Evolutionary conservation across 1,140 invertebrate species (phyloP).

Genomic region (Nasonia vitripennis): DNA sequence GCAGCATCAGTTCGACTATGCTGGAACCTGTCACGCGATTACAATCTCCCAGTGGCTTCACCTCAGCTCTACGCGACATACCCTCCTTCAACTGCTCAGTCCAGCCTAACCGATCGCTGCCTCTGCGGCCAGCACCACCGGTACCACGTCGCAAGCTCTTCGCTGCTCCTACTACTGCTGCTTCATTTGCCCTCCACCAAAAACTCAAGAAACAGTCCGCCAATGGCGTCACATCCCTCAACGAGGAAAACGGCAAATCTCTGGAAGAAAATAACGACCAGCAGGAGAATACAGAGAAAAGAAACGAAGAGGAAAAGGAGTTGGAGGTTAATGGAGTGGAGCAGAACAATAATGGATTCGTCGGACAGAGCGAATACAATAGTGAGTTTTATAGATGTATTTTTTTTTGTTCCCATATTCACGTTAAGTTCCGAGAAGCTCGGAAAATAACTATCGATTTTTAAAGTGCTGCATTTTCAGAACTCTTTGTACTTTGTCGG

Average conservation of each 20-base stretch:
- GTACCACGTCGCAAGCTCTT: constrained; percentile 34
- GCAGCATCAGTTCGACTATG: constrained; percentile 23
- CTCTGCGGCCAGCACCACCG: constrained; percentile 63
- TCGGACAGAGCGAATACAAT: neutral
- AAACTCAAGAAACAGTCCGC: neutral
- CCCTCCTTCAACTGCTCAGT: constrained; percentile 50
- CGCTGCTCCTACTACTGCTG: neutral
- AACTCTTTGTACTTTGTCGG: too few relatives aligned
- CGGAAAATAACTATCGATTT: neutral
- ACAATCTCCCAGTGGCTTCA: neutral
- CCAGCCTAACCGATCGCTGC: constrained; percentile 67
- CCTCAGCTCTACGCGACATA: neutral
- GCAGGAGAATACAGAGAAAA: neutral
- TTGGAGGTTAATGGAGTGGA: neutral
- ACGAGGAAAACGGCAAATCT: neutral
- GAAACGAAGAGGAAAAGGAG: neutral
- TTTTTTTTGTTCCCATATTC: neutral
- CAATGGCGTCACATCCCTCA: neutral
- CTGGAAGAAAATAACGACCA: neutral
- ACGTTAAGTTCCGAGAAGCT: neutral
- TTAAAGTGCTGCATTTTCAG: neutral
- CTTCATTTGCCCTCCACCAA: neutral
- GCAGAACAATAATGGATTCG: neutral
- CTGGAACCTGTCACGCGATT: constrained; percentile 28
- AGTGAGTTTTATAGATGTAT: neutral